Evolutionary conservation across 2,113 vertebrate species (phyloP).

Genomic region (Lasiurus borealis): DNA sequence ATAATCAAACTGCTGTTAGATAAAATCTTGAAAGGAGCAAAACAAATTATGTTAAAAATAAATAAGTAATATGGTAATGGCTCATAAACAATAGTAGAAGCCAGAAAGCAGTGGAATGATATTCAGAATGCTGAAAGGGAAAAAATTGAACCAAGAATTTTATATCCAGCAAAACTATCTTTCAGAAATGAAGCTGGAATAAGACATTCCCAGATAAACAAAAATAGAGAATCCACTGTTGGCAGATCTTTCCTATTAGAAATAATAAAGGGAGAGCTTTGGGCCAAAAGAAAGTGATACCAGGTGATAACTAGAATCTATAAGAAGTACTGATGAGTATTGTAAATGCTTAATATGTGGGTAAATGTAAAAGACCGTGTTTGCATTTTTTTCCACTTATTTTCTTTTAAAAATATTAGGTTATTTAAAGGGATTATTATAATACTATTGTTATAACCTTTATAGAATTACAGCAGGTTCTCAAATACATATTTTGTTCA

Average conservation of each 20-base stretch:
- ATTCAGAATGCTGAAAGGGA: not conserved
- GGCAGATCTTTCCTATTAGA: not conserved
- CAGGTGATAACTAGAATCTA: not conserved
- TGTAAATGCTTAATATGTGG: constrained; percentile 45
- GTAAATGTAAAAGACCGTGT: not conserved
- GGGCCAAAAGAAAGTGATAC: not conserved
- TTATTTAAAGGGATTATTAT: not conserved
- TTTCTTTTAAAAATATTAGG: not conserved
- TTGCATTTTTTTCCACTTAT: not conserved
- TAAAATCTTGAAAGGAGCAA: not conserved
- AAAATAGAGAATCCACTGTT: not conserved
- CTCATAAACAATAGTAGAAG: not conserved
- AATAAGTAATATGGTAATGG: not conserved
- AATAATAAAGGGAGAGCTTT: constrained; percentile 5
- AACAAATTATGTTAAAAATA: not conserved
- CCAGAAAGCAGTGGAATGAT: not conserved
- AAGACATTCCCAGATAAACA: not conserved
- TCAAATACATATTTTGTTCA: not conserved
- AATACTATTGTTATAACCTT: not conserved
- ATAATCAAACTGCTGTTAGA: not conserved
- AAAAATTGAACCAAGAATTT: constrained; percentile 17
- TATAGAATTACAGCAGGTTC: not conserved
- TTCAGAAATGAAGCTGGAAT: constrained; percentile 28
- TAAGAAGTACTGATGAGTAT: not conserved
- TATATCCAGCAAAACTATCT: not conserved